Percentiles rank a stretch among this genome's conserved stretches.
These are phyloP conservation scores for Tauraco erythrolophus DNA, from an alignment of 2,113 vertebrate genomes.

Conservation along the genomic window DNA sequence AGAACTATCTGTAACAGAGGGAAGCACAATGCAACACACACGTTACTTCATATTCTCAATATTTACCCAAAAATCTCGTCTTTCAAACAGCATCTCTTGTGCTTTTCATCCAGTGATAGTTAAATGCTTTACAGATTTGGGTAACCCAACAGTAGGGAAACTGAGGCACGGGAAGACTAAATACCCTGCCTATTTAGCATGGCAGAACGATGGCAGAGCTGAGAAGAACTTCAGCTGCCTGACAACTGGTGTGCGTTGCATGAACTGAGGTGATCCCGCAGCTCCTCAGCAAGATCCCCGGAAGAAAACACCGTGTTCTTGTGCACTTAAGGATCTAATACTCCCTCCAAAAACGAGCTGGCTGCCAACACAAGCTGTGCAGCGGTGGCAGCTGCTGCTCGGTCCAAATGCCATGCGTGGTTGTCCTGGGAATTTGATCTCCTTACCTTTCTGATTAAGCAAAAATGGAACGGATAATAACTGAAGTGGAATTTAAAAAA, in stretches of 20 bases:
- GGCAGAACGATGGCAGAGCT: background rate
- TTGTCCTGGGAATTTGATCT: background rate
- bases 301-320: background rate
- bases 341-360: rapidly evolving
- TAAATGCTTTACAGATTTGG: background rate
- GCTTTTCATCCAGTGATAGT: background rate
- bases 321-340: background rate
- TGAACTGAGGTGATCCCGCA: rapidly evolving
- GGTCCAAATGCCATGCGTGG: rapidly evolving
- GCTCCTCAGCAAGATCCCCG: background rate
- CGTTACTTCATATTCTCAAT: background rate
- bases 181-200: rapidly evolving
- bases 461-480: background rate
- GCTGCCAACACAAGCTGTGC: background rate
- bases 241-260: rapidly evolving
- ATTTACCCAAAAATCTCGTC: background rate
- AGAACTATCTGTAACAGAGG: slow-evolving; percentile 89
- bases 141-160: background rate
- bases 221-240: background rate
- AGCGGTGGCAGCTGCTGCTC: background rate
- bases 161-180: background rate
- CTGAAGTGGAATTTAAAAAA: background rate
- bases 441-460: background rate
- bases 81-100: rapidly evolving
- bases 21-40: background rate